phyloP scores from a whole-genome alignment of 2,888 invertebrate species.

The Taphrorychus bicolor region DNA sequence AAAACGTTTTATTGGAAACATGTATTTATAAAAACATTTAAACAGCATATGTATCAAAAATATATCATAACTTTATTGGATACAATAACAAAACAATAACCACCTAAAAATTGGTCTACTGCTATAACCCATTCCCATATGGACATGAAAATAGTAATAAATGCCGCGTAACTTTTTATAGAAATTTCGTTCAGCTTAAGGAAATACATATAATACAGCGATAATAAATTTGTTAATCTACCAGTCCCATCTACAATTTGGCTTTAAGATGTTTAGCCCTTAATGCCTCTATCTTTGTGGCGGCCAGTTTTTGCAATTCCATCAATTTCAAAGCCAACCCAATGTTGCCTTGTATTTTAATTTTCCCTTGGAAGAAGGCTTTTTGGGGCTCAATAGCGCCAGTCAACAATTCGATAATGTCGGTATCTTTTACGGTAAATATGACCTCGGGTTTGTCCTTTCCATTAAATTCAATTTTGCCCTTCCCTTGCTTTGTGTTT shows the following conservation, averaged over 20 bases:
- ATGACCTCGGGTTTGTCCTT: constrained; percentile 89
- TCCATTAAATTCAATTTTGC: constrained; percentile 82
- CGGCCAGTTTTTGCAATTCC: constrained; percentile 79
- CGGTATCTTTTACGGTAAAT: constrained; percentile 87
- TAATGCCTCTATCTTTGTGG: constrained; percentile 75
- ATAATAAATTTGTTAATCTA: too few species aligned
- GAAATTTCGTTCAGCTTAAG: too few species aligned
- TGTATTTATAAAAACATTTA: too few species aligned
- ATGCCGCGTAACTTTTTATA: too few species aligned
- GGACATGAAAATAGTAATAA: too few species aligned
- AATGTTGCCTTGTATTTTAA: constrained; percentile 97
- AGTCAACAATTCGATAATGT: constrained; percentile 85
- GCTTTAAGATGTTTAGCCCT: constrained; percentile 66
- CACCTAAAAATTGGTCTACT: too few species aligned
- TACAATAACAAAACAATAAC: too few species aligned
- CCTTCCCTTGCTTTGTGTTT: constrained; percentile 88
- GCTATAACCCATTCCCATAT: too few species aligned
- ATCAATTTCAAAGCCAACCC: constrained; percentile 94
- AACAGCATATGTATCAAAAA: too few species aligned
- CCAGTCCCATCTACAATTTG: constrained; percentile 71
- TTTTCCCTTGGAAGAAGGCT: constrained; percentile 95
- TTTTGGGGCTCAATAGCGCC: constrained; percentile 95
- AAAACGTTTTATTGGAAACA: too few species aligned
- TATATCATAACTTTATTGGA: too few species aligned
- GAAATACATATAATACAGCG: too few species aligned